phyloP scores from a whole-genome alignment of 2,113 vertebrate genomes.

The Scomber scombrus region DNA sequence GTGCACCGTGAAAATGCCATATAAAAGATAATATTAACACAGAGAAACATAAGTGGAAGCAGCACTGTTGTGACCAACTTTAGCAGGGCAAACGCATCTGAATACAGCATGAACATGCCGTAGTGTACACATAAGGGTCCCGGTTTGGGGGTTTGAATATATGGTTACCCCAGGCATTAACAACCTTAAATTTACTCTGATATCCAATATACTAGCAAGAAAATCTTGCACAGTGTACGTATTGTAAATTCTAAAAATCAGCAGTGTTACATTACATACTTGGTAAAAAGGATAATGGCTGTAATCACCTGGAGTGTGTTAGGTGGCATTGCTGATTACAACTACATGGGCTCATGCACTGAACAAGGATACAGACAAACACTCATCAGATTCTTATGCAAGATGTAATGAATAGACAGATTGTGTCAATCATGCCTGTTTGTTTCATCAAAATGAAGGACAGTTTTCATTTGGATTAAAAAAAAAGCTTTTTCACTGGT shows the following conservation, averaged over 20 bases:
- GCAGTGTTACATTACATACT: not conserved
- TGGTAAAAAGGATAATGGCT: slow-evolving; percentile 10
- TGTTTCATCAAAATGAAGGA: not conserved
- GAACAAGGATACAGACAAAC: not conserved
- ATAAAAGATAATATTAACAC: too few relatives aligned
- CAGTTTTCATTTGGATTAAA: not conserved
- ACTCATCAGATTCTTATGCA: not conserved
- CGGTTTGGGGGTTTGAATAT: too few relatives aligned
- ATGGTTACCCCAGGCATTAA: too few relatives aligned
- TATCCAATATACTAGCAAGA: not conserved
- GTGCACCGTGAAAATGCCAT: too few relatives aligned
- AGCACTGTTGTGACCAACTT: too few relatives aligned
- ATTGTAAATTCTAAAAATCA: not conserved
- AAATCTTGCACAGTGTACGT: not conserved
- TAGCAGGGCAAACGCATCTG: too few relatives aligned
- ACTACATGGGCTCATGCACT: not conserved
- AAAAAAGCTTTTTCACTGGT: not conserved
- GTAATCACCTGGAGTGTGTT: slow-evolving; percentile 20
- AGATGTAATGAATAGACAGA: not conserved
- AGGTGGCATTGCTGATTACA: not conserved
- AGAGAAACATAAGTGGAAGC: too few relatives aligned
- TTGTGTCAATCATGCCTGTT: not conserved
- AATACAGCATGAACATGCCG: too few relatives aligned
- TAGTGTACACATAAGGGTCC: too few relatives aligned
- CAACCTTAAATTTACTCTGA: not conserved